phyloP scores from a whole-genome alignment of 2,888 invertebrate genomes.

The Sminthurides aquaticus region DNA sequence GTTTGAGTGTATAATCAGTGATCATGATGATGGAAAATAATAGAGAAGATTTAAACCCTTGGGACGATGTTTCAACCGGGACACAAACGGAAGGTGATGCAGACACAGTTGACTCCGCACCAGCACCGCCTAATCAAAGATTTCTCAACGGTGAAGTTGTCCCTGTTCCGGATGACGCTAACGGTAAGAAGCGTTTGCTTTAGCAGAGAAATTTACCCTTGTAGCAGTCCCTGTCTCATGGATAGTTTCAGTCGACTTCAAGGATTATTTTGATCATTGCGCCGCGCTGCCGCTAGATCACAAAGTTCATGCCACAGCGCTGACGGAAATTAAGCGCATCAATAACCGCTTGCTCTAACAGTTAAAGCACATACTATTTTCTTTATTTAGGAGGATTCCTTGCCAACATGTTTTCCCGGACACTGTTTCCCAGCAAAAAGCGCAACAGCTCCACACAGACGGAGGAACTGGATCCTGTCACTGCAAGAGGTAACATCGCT shows the following conservation, averaged over 20 bases:
- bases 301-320: no score
- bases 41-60: background rate
- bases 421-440: background rate
- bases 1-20: no score
- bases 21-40: background rate
- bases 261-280: background rate
- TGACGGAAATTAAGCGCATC: no score
- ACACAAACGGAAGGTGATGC: background rate
- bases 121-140: background rate
- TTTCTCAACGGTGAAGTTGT: background rate
- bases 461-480: conserved; percentile 32
- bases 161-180: background rate
- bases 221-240: no score
- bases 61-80: background rate
- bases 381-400: conserved; percentile 16
- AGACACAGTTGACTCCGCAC: background rate
- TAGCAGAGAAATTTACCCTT: no score
- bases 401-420: conserved; percentile 6
- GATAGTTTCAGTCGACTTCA: background rate
- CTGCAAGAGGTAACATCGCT: conserved; percentile 28
- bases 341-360: no score
- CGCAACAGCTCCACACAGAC: conserved; percentile 31
- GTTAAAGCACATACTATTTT: no score
- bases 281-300: background rate
- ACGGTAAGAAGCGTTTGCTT: no score